These are phyloP conservation scores for Stenodera caucasica DNA, from an alignment of 2,888 invertebrate species.

Conservation along the genomic window DNA sequence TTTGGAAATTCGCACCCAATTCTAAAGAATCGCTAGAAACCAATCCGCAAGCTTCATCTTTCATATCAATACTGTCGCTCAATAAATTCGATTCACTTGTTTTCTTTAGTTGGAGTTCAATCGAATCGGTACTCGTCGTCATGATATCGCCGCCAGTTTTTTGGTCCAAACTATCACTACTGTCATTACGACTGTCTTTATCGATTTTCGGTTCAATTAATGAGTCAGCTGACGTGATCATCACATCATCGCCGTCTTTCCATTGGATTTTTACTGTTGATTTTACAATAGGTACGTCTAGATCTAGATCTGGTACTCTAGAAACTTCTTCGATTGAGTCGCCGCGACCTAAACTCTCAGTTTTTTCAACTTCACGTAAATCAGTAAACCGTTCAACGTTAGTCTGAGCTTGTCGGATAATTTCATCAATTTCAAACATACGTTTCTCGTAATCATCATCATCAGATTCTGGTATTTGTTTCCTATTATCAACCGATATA, in stretches of 20 bases:
- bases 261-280: slow-evolving; percentile 54
- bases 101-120: slow-evolving; percentile 56
- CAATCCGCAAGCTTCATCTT: slow-evolving; percentile 53
- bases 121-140: slow-evolving; percentile 64
- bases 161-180: slow-evolving; percentile 70
- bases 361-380: slow-evolving; percentile 61
- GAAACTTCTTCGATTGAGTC: slow-evolving; percentile 60
- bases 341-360: slow-evolving; percentile 58
- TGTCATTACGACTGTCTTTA: slow-evolving; percentile 61
- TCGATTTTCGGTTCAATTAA: slow-evolving; percentile 58
- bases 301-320: slow-evolving; percentile 59
- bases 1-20: slow-evolving; percentile 41
- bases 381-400: slow-evolving; percentile 67
- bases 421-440: slow-evolving; percentile 70
- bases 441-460: slow-evolving; percentile 66
- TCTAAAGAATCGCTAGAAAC: slow-evolving; percentile 60
- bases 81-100: slow-evolving; percentile 52
- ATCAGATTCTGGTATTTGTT: slow-evolving; percentile 60
- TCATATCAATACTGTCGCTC: slow-evolving; percentile 62
- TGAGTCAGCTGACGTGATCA: slow-evolving; percentile 68
- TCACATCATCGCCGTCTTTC: slow-evolving; percentile 56
- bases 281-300: slow-evolving; percentile 53
- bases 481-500: slow-evolving; percentile 64
- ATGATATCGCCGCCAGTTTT: slow-evolving; percentile 60
- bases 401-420: slow-evolving; percentile 67